phyloP scores from a whole-genome alignment of 1,140 invertebrate species.

The Temnothorax curvispinosus region DNA sequence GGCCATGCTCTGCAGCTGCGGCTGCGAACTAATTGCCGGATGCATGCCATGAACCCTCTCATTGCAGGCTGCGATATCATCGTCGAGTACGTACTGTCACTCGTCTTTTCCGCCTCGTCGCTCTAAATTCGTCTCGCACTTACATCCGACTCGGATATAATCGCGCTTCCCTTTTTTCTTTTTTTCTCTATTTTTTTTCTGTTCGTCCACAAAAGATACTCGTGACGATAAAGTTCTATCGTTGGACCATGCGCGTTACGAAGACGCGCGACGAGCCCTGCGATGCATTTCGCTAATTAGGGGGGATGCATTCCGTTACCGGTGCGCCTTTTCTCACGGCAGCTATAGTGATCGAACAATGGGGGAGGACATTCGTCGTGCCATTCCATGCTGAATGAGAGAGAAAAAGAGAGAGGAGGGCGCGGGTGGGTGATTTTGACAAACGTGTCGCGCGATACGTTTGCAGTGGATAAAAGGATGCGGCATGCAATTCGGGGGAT shows the following conservation, averaged over 20 bases:
- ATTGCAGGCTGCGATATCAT: conserved; percentile 56
- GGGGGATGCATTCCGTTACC: background rate
- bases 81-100: conserved; percentile 31
- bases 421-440: conserved; percentile 6
- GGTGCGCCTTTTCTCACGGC: conserved; percentile 17
- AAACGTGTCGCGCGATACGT: conserved; percentile 24
- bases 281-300: background rate
- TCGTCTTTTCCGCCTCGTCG: conserved; percentile 20
- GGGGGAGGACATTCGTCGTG: conserved; percentile 1
- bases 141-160: conserved; percentile 23
- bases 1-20: conserved; percentile 80
- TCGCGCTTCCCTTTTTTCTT: background rate
- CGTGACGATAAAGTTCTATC: background rate
- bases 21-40: conserved; percentile 69
- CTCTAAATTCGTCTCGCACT: conserved; percentile 17
- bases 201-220: background rate
- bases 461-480: conserved; percentile 30
- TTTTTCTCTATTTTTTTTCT: background rate
- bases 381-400: conserved; percentile 48
- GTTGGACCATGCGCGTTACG: background rate
- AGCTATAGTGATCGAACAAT: conserved; percentile 8
- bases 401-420: background rate
- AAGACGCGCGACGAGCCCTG: background rate
- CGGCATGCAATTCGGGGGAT: conserved; percentile 35
- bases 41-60: conserved; percentile 74